Evolutionary conservation across 2,797 vertebrate genomes (phyloP), one percentile per base, ranked within the genome.

Genomic region (Champsocephalus esox): DNA sequence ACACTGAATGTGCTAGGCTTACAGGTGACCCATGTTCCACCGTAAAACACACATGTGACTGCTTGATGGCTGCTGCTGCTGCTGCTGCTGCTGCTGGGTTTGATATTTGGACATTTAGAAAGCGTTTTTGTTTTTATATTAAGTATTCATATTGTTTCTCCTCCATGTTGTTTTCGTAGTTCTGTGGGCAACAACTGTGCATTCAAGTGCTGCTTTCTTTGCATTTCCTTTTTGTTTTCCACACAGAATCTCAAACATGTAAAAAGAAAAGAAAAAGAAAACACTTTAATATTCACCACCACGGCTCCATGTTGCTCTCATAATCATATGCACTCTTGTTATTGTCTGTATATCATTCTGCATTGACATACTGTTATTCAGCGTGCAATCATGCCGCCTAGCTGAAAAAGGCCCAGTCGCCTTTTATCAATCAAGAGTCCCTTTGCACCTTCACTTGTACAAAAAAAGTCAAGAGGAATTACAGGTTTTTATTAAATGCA

Each of bases 361-460:
- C 69, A 66, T 89, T 91, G 74, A 79, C 69, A 92, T 96, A 91
- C 92, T 94, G 95, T 95, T 94, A 93, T 74, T 90, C 93, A 91
- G 90, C 70, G 94, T 95, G 94, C 94, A 94, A 93, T 95, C 95
- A 88, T 94, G 89, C 91, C 64, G 92, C 93, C 93, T 80, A 79
- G 93, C 94, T 93, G 90, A 92, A 78, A 83, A 92, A 81, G 28
- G 91, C 92, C 88, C 87, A 91, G 84, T 92, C 87, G 93, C 93
- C 93, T 81, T 92, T 85, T 95, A 94, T 95, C 95, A 94, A 95
- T 90, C 89, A 77, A 65, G 56, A 84, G 61, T 86, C 91, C 32
- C 95, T 97, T 96, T 95, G 96, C 97, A 97, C 96, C 96, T 96
- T 96, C 95, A 95, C 90, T 79, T 97, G 95, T 97, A 96, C 92